Conservation (phyloP, 2,797 vertebrate genomes). For the Propithecus deckenii region DNA sequence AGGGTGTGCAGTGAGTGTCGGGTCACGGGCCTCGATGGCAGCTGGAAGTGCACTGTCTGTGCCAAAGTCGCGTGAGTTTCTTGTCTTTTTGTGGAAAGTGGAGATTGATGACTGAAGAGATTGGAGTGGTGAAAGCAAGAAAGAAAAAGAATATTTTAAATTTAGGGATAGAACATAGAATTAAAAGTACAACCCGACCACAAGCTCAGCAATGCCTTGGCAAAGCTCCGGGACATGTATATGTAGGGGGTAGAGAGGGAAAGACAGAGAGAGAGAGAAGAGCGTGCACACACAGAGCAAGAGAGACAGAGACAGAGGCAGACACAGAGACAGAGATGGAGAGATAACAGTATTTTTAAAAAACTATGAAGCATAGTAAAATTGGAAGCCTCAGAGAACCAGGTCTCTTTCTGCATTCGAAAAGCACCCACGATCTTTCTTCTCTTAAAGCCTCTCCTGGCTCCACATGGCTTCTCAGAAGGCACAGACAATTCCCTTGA, state of each 20-base stretch:
- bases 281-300: background rate
- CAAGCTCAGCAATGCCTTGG: background rate
- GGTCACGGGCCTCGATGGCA: slow-evolving; percentile 76
- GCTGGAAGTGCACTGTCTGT: slow-evolving; percentile 93
- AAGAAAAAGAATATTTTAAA: background rate
- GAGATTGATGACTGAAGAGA: background rate
- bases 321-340: background rate
- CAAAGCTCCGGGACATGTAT: background rate
- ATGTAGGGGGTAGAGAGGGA: background rate
- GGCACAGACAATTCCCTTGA: background rate
- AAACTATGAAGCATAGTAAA: background rate
- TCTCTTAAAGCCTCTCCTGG: background rate
- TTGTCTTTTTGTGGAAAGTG: background rate
- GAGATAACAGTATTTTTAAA: background rate
- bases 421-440: background rate
- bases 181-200: background rate
- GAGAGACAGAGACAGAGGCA: background rate
- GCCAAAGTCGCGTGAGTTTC: slow-evolving; percentile 94
- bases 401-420: background rate
- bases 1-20: slow-evolving; percentile 92
- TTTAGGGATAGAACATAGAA: background rate
- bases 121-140: background rate
- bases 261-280: background rate
- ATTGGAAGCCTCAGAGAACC: background rate
- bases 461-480: background rate